Conservation (phyloP, 1,140 invertebrate species). For the Neodiprion fabricii region DNA sequence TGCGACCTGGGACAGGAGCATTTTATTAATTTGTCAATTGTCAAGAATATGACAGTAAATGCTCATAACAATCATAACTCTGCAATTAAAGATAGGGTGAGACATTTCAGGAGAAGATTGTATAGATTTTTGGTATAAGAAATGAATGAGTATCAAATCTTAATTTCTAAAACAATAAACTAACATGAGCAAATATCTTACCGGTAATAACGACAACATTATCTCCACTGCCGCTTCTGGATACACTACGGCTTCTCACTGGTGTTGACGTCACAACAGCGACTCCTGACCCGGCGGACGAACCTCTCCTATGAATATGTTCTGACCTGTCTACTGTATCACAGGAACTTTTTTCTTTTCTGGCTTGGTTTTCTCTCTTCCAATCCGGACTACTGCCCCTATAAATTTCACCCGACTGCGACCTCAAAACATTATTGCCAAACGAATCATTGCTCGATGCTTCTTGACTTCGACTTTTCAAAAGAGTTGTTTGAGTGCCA, state of each 20-base stretch:
- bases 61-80: too few relatives aligned
- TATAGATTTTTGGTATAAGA: too few relatives aligned
- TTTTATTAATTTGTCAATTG: background rate
- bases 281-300: slow-evolving; percentile 47
- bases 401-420: background rate
- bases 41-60: background rate
- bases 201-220: slow-evolving; percentile 58
- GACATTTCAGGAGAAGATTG: too few relatives aligned
- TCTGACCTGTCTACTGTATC: slow-evolving; percentile 35
- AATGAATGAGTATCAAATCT: too few relatives aligned
- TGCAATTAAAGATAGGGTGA: too few relatives aligned
- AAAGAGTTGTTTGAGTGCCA: slow-evolving; percentile 31
- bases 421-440: slow-evolving; percentile 36
- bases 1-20: background rate
- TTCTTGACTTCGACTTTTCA: slow-evolving; percentile 49
- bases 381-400: slow-evolving; percentile 21
- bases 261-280: slow-evolving; percentile 59
- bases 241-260: slow-evolving; percentile 47
- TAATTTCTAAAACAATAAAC: background rate
- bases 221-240: slow-evolving; percentile 46
- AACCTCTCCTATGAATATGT: slow-evolving; percentile 24
- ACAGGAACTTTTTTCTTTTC: slow-evolving; percentile 11
- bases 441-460: slow-evolving; percentile 53
- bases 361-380: slow-evolving; percentile 10
- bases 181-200: slow-evolving; percentile 31